These are phyloP conservation scores for Vulpes vulpes DNA, from an alignment of 2,113 vertebrate species.

Conservation along the genomic window DNA sequence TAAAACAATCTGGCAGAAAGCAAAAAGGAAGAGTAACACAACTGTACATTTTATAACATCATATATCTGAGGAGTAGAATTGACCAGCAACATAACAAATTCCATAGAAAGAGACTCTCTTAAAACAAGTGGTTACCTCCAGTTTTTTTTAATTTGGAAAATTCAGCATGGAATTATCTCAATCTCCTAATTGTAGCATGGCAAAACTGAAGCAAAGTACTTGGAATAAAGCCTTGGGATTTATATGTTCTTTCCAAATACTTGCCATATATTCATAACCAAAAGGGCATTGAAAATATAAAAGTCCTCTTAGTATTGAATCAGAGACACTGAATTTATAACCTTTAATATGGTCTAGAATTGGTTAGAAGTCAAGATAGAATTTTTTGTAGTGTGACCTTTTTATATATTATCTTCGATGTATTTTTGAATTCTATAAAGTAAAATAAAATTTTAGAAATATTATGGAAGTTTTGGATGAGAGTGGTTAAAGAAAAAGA, in stretches of 20 bases:
- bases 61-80: background rate
- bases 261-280: background rate
- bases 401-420: constrained; percentile 1
- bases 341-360: background rate
- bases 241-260: constrained; percentile 30
- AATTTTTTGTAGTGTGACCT: constrained; percentile 15
- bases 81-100: background rate
- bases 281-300: background rate
- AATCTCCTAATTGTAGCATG: background rate
- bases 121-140: background rate
- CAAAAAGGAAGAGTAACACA: background rate
- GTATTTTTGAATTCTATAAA: background rate
- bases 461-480: background rate
- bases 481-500: background rate
- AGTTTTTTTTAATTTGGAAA: background rate
- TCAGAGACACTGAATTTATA: background rate
- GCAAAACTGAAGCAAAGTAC: background rate
- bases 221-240: background rate
- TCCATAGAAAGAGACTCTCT: background rate
- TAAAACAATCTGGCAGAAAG: background rate
- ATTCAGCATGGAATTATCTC: background rate
- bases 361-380: constrained; percentile 40
- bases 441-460: constrained; percentile 33
- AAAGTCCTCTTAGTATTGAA: background rate
- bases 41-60: background rate